Base-by-base conservation (phyloP, 2,797 vertebrate species). In the Catamblyrhynchus diadema region DNA sequence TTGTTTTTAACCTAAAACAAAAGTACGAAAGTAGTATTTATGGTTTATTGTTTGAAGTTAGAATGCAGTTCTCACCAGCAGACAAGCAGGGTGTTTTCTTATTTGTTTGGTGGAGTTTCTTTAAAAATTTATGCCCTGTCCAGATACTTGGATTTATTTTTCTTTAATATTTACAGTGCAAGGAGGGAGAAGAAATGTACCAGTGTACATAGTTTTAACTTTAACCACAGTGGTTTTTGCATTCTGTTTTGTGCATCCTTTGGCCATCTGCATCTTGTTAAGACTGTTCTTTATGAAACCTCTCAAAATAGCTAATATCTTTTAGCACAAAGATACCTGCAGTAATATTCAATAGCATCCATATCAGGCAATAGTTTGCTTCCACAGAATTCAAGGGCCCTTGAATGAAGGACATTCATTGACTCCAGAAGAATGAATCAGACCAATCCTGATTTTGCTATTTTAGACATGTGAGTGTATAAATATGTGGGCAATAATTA, bases 261-360 rank as follows among this genome's bases (percentile, higher is more conserved):
- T 92, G 75, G 35, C 75, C 93, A 93, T 92, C 90, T 97, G 88
- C 51, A 65, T 90, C 87, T 92, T 93, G 62, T 97, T 96, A 97
- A 84, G 72, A 47, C 50, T 82, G 28, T 90, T 96, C 62, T 82
- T 92, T 93, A 44, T 61, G 74, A 85, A 95, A 91, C 81, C 53
- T 87, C 90, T 82, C 87, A 88, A 75, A 92, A 94, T 78, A 95
- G 86, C 70, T 77, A 51, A 80, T 81, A 53, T 91, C 89, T 47
- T 81, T 35, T 82, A 84, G 74, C 77, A 64, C 70, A 93, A 72
- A 54, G 72, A 69, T 95, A 92, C 86, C 67, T 88, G 79, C 84
- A 84, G 27, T 56, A 84, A 54, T 74, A 47, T 69, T 88, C 86
- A 71, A 33, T 70, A 94, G 23, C 13, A 91, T 80, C 65, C 41